Conservation (phyloP, 64 coral and sea anemone genomes). For the Stylophora pistillata region DNA sequence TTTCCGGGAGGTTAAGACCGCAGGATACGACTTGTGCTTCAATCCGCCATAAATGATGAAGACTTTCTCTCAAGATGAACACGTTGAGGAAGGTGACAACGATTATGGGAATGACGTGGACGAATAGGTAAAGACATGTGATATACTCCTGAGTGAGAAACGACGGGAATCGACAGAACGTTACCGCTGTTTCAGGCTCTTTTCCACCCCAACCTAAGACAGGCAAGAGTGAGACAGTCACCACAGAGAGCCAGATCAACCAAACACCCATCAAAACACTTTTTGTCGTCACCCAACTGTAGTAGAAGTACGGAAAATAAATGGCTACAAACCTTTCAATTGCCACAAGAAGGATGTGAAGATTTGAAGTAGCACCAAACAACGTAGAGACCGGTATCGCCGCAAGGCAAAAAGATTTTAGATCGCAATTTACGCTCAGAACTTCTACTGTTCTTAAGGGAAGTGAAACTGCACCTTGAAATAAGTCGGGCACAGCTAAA, state of each 20-base stretch:
- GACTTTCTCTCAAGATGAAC: conserved; percentile 66
- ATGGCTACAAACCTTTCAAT: conserved; percentile 68
- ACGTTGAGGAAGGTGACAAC: conserved; percentile 59
- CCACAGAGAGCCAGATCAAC: conserved; percentile 30
- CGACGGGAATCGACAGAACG: conserved; percentile 62
- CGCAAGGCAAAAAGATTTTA: conserved; percentile 41
- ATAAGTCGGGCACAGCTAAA: conserved; percentile 74
- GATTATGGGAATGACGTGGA: conserved; percentile 73
- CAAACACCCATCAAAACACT: conserved; percentile 12
- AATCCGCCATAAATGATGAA: conserved; percentile 55
- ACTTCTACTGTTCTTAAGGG: conserved; percentile 70
- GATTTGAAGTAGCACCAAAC: conserved; percentile 77
- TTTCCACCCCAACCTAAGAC: conserved; percentile 43
- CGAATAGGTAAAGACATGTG: conserved; percentile 47
- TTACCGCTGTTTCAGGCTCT: background rate
- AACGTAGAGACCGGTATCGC: conserved; percentile 62
- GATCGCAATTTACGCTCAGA: background rate
- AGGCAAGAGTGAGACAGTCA: conserved; percentile 45
- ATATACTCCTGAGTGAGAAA: conserved; percentile 71
- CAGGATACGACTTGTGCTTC: conserved; percentile 26
- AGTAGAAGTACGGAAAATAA: conserved; percentile 70
- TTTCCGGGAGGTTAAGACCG: background rate
- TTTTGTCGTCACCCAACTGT: conserved; percentile 39
- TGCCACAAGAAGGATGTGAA: conserved; percentile 77
- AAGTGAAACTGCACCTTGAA: conserved; percentile 72